Percentiles rank a stretch among this genome's conserved stretches.
Evolutionary conservation across 2,113 vertebrate genomes (phyloP).

Genomic region (Calidris pygmaea): DNA sequence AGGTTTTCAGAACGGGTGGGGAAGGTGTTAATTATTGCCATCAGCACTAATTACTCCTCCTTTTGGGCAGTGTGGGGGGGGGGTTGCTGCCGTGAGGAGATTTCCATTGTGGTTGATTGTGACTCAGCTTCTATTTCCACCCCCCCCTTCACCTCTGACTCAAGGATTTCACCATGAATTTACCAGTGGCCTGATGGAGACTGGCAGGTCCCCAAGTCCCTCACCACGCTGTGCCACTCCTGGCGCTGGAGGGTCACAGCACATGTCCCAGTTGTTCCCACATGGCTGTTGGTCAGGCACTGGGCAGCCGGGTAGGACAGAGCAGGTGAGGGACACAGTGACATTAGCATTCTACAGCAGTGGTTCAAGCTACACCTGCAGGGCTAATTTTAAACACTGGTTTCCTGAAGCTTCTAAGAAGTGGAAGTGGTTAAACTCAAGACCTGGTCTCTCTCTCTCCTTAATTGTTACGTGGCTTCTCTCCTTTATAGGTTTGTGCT

Average conservation of each 20-base stretch:
- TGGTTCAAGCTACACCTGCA: neutral
- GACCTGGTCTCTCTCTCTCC: neutral
- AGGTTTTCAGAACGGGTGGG: neutral
- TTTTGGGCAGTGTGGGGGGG: neutral
- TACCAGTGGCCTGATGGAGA: neutral
- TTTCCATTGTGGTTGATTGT: neutral
- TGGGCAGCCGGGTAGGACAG: neutral
- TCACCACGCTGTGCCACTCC: neutral
- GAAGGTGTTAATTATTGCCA: neutral
- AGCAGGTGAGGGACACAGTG: neutral
- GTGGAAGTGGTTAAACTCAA: neutral
- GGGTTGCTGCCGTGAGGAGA: neutral
- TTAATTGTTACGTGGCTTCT: neutral
- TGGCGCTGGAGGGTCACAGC: neutral
- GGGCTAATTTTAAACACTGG: neutral
- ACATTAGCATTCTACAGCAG: neutral
- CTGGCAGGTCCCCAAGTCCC: neutral
- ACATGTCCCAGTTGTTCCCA: neutral
- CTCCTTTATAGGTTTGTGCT: constrained; percentile 1
- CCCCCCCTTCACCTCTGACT: neutral
- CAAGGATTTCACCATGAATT: neutral
- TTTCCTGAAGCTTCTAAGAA: neutral
- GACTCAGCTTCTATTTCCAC: neutral
- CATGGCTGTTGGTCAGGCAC: neutral
- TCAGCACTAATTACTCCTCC: neutral